Conservation (phyloP, 2,113 vertebrate genomes). For the Cygnus atratus region DNA sequence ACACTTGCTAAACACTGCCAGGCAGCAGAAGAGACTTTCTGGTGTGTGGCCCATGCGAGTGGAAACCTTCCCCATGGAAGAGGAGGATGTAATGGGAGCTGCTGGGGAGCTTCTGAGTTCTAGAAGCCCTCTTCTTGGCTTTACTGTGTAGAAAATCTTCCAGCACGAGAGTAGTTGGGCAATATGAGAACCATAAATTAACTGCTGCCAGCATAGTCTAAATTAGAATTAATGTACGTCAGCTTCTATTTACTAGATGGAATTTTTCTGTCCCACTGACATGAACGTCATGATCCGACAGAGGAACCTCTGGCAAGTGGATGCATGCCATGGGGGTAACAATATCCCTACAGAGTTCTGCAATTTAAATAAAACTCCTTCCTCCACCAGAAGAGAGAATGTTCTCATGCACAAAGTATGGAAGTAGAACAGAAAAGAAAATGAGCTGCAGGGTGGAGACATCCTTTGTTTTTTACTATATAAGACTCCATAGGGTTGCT, state of each 20-base stretch:
- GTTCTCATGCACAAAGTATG: conserved; percentile 4
- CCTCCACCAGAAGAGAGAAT: background rate
- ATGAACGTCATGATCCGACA: background rate
- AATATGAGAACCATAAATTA: background rate
- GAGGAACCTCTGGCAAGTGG: background rate
- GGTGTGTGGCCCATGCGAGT: rapidly evolving
- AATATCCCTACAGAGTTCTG: background rate
- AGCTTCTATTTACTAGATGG: background rate
- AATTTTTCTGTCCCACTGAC: background rate
- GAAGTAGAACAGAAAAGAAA: background rate
- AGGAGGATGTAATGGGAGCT: background rate
- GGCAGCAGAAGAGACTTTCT: background rate
- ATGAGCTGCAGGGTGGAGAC: background rate
- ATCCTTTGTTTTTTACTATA: background rate
- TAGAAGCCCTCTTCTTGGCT: background rate
- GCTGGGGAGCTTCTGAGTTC: background rate
- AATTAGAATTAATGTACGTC: background rate
- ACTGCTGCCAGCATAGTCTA: background rate
- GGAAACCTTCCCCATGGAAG: background rate
- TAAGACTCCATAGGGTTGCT: background rate
- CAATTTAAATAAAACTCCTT: background rate
- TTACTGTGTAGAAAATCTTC: background rate
- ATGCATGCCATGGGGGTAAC: background rate
- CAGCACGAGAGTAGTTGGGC: background rate
- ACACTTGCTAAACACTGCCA: background rate